Evolutionary conservation across 1,140 invertebrate species (phyloP).

Genomic region (Drosophila varians): DNA sequence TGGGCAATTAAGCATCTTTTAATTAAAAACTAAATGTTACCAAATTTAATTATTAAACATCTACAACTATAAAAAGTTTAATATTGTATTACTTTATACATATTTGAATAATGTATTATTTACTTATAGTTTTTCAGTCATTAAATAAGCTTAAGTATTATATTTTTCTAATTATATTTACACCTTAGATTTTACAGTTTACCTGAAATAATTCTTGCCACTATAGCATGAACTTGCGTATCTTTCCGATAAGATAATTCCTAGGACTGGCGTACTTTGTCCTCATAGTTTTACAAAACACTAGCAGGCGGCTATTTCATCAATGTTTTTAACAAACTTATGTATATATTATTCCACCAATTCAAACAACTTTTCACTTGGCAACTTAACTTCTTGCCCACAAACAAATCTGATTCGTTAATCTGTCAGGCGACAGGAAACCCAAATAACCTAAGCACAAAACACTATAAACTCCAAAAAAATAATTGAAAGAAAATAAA

Average conservation of each 20-base stretch:
- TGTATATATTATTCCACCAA: not conserved
- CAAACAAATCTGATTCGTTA: constrained; percentile 1
- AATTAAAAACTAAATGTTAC: too few relatives aligned
- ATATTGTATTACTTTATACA: too few relatives aligned
- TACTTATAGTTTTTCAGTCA: too few relatives aligned
- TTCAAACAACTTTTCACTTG: not conserved
- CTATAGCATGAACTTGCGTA: constrained; percentile 36
- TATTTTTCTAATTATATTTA: not conserved
- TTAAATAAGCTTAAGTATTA: too few relatives aligned
- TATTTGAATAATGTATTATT: too few relatives aligned
- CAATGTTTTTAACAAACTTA: not conserved
- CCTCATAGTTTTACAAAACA: not conserved
- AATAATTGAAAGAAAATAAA: not conserved
- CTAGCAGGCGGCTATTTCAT: not conserved
- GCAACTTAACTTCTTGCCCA: not conserved
- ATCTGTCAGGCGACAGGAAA: constrained; percentile 6
- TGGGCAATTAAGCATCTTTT: too few relatives aligned
- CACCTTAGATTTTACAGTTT: not conserved
- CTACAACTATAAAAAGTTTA: too few relatives aligned
- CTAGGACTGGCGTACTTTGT: constrained; percentile 1
- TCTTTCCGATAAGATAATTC: constrained; percentile 33
- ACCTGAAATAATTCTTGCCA: constrained; percentile 5
- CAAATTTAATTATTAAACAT: too few relatives aligned
- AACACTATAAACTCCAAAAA: not conserved
- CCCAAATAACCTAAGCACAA: not conserved